Percentiles rank a stretch among this genome's conserved stretches.
Evolutionary conservation across 2,888 invertebrate species (phyloP).

Genomic region (Coremacera marginata): DNA sequence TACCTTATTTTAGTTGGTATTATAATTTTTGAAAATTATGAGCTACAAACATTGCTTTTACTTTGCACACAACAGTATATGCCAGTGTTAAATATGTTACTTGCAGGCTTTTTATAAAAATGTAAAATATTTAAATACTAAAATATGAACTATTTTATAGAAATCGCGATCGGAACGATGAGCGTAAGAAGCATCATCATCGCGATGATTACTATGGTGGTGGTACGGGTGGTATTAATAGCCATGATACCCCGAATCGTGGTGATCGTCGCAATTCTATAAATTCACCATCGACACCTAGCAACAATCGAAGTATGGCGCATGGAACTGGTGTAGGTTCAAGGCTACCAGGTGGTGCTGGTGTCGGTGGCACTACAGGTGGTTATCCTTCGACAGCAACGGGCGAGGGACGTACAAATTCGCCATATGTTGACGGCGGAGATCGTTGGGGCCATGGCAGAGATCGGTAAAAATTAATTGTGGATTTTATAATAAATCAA

Average conservation of each 20-base stretch:
- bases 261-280: conserved; percentile 69
- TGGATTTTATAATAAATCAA: conserved; percentile 10
- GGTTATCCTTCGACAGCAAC: conserved; percentile 54
- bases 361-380: conserved; percentile 46
- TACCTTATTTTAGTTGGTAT: no score
- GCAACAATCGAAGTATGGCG: conserved; percentile 53
- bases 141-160: conserved; percentile 41
- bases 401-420: conserved; percentile 60
- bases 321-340: conserved; percentile 46
- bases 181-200: conserved; percentile 66
- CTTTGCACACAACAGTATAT: no score
- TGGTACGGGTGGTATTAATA: conserved; percentile 48
- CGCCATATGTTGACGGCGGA: conserved; percentile 50
- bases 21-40: no score
- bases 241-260: conserved; percentile 50
- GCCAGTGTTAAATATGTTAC: no score
- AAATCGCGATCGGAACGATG: conserved; percentile 62
- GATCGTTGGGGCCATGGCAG: conserved; percentile 64
- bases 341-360: conserved; percentile 41
- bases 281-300: conserved; percentile 60
- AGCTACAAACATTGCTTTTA: no score
- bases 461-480: conserved; percentile 60
- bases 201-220: conserved; percentile 60
- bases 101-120: no score
- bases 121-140: background rate